Base-by-base conservation (phyloP, 92 coral and sea anemone genomes). In the Metridium senile region DNA sequence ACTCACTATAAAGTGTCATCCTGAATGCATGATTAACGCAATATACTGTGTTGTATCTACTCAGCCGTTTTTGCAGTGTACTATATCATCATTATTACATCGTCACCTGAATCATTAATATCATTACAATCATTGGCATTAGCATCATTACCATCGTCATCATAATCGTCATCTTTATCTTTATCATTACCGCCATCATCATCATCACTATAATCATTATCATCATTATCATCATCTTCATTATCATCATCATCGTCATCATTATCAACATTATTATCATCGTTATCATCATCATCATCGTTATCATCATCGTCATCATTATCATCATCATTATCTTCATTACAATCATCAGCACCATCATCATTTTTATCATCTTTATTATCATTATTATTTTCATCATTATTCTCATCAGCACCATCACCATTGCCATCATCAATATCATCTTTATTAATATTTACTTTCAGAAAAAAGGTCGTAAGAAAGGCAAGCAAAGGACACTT, bases 391-490 rank as follows among this genome's bases (percentile, higher is more conserved):
- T 54, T 19, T 3, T 54, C 61, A 54, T 54, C 25, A 21, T 16
- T 21, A 54, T 54, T 21, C 2, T 20, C 61, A 39, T 39, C 49
- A 39, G 8, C 49, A 39, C 49, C 49, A 39, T 39, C 49, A 39
- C 13, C 49, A 39, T 39, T 13, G 13, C 13, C 49, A 39, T 4
- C 49, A 39, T 39, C 49, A 39, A 6, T 4, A 39, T 39, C 49
- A 39, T 39, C 49, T 4, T 13, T 13, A 39, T 39, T 39, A 6
- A 39, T 39, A 4, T 39, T 39, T 39, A 4, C 49, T 39, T 68
- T 2, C 27, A 85, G 86, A 81, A 76, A 34, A 85, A 89, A 32
- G 81, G 58, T 0, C 35, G 69, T 10, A 86, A 86, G 29, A 75
- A 67, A 19, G 82, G 86, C 25, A 83, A 75, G 78, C 63, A 34